A percentile compares a stretch with the other conserved stretches of the same genome.
These are phyloP conservation scores for Rattus rattus DNA, from an alignment of 2,113 vertebrate species.

Conservation along the genomic window DNA sequence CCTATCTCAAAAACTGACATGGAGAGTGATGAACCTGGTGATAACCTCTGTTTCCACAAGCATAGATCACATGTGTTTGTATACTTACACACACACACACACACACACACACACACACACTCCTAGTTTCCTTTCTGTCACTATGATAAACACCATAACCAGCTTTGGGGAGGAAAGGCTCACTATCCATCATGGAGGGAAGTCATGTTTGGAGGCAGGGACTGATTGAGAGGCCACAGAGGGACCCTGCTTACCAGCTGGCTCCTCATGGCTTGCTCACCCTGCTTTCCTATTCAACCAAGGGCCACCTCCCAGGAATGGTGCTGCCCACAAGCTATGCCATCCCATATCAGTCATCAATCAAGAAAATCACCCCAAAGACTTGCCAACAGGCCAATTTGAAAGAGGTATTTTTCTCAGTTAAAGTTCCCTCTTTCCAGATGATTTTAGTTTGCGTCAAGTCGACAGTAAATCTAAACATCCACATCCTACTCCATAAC, in stretches of 20 bases:
- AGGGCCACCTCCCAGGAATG: neutral
- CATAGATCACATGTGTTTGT: neutral
- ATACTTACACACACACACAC: too few species aligned
- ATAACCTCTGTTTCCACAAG: neutral
- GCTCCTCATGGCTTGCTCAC: neutral
- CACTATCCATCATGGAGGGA: neutral
- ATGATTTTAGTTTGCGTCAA: neutral
- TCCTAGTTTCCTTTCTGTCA: neutral
- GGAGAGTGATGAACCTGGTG: neutral
- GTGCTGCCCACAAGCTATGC: neutral
- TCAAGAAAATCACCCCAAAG: neutral
- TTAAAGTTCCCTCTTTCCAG: neutral
- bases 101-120: neutral
- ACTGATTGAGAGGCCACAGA: neutral
- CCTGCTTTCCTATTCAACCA: neutral
- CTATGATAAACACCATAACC: neutral
- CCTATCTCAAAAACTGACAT: neutral
- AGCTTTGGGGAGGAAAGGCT: neutral
- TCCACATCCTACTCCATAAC: neutral
- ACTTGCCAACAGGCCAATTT: neutral
- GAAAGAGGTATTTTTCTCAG: neutral
- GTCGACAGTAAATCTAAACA: neutral
- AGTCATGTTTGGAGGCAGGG: neutral
- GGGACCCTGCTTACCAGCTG: neutral
- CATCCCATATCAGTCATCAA: neutral